Evolutionary conservation across 2,888 invertebrate species (phyloP), one percentile per base, ranked within the genome.

Genomic region (Campoplex capitator): DNA sequence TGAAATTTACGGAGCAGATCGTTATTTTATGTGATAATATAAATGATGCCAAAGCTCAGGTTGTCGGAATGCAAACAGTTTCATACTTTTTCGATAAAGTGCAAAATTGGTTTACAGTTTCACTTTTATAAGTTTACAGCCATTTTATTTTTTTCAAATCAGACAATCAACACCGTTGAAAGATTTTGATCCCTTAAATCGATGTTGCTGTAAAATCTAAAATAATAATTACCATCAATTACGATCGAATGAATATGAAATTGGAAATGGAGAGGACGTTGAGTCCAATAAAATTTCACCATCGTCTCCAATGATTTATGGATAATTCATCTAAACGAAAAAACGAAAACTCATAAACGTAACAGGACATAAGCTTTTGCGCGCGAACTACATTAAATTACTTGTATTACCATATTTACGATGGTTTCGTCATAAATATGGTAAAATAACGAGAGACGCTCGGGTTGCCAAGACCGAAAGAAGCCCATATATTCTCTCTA

Each of bases 361-460:
- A 28, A 23, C 8, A 11, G 23, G 23, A 23, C 13, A 3, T 11
- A 58, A 28, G 58, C 28, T 62, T 62, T 62, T 16, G 3, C 45
- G 3, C 45, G 23, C 11, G 23, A 23, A 13, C 13, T 28, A 23
- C 70, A 45, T 70, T 70, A 45, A 70, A 48, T 42, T n/a, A 48
- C 28, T 45, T 45, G 13, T n/a, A 45, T 70, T 70, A 70, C 45
- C 42, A 70, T 62, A 62, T 62, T 62, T 62, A 62, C 62, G 32
- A 62, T 62, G 32, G 7, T 62, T 62, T 62, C 32, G 23, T 70
- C 13, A 45, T 45, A 68, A 68, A 68, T 68, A 68, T 68, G 67
- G 67, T 68, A 68, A 68, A 68, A 23, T 68, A 42, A 68, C 42
- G 67, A 68, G 67, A 67, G 23, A 70, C 23, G 13, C 16, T 70